phyloP scores from a whole-genome alignment of 1,140 invertebrate species.

The Aphaenogaster rudis region DNA sequence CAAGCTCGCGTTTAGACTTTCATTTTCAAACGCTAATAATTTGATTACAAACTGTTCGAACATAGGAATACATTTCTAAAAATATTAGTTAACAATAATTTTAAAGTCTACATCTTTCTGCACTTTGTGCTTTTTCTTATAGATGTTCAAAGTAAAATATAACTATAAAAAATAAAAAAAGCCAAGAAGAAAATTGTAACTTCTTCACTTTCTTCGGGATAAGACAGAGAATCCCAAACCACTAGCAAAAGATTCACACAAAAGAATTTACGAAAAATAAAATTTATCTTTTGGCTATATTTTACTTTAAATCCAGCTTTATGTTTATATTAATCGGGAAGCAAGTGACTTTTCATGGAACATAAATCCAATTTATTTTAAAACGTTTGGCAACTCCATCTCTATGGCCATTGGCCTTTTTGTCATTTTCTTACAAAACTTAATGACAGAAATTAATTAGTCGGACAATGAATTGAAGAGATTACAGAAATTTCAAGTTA shows the following conservation, averaged over 20 bases:
- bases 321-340: neutral
- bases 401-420: neutral
- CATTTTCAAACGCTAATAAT: neutral
- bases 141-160: neutral
- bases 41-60: neutral
- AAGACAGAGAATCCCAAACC: neutral
- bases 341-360: neutral
- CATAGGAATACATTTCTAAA: neutral
- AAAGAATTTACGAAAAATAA: too few species aligned
- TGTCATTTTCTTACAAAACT: neutral
- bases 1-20: neutral
- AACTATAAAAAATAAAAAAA: neutral
- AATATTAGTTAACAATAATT: neutral
- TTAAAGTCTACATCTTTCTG: neutral
- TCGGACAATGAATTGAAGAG: neutral
- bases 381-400: neutral
- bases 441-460: neutral
- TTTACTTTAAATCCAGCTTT: constrained; percentile 1
- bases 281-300: neutral
- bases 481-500: neutral
- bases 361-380: neutral
- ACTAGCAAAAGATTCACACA: neutral
- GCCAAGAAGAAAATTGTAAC: neutral
- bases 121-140: neutral
- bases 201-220: neutral